A percentile compares a stretch with the other conserved stretches of the same genome.
Evolutionary conservation across 2,797 vertebrate species (phyloP).

Genomic region (Coluber constrictor): DNA sequence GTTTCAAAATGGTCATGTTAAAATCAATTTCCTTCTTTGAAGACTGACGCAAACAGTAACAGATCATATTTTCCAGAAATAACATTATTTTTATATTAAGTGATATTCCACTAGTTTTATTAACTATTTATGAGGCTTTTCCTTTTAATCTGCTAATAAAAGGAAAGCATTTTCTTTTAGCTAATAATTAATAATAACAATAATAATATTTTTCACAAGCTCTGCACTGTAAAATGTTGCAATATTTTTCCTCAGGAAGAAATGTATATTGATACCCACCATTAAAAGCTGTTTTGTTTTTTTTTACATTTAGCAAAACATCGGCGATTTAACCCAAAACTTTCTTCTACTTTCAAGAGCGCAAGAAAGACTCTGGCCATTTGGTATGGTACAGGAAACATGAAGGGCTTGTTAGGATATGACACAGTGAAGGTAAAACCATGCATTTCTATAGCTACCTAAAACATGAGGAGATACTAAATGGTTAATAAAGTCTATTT

Average conservation of each 20-base stretch:
- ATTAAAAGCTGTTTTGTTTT: background rate
- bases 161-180: background rate
- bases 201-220: background rate
- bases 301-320: background rate
- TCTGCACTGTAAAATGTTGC: background rate
- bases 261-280: background rate
- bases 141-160: background rate
- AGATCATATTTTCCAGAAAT: background rate
- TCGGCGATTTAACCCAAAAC: background rate
- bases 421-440: conserved; percentile 18
- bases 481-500: background rate
- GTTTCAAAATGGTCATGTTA: background rate
- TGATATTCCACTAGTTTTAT: background rate
- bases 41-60: background rate
- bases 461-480: background rate
- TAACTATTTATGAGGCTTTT: background rate
- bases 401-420: conserved; percentile 4
- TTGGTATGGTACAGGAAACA: background rate
- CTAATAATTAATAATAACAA: background rate
- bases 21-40: background rate
- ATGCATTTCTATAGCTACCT: background rate
- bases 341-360: conserved; percentile 6
- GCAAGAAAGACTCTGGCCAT: background rate
- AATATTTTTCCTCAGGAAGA: background rate
- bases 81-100: background rate